phyloP scores from a whole-genome alignment of 2,797 vertebrate species.

The Hypotaenidia philippensis region DNA sequence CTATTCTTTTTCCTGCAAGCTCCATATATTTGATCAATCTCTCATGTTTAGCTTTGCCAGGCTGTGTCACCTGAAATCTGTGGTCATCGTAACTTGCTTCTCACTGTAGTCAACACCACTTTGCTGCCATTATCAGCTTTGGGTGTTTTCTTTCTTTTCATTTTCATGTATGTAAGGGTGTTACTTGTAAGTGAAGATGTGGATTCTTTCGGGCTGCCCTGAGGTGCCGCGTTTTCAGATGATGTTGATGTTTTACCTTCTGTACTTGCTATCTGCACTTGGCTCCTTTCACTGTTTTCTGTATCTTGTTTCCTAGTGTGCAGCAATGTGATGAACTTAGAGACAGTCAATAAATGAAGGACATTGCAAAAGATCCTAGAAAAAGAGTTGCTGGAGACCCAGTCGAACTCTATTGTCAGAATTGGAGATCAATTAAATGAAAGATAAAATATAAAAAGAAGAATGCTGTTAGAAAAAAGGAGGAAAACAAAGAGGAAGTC shows the following conservation, averaged over 20 bases:
- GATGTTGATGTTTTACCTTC: not conserved
- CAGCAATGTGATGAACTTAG: not conserved
- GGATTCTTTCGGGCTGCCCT: not conserved
- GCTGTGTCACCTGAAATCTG: not conserved
- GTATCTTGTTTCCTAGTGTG: not conserved
- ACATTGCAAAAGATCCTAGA: not conserved
- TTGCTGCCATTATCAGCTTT: not conserved
- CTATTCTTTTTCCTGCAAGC: not conserved
- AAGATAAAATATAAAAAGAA: not conserved
- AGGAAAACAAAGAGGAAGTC: not conserved
- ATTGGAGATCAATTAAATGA: not conserved
- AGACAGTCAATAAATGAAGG: not conserved
- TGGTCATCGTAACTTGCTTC: not conserved
- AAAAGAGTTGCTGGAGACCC: not conserved
- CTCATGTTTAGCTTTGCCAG: not conserved
- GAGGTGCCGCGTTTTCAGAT: not conserved
- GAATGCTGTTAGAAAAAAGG: not conserved
- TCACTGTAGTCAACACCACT: not conserved
- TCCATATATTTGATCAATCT: not conserved
- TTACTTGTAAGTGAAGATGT: not conserved
- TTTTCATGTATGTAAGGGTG: not conserved
- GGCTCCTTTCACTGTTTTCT: not conserved
- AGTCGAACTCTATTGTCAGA: not conserved
- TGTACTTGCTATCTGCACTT: not conserved
- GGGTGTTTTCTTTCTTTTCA: not conserved